Conservation (phyloP, 2,888 invertebrate species). For the Tipula vernalis region DNA sequence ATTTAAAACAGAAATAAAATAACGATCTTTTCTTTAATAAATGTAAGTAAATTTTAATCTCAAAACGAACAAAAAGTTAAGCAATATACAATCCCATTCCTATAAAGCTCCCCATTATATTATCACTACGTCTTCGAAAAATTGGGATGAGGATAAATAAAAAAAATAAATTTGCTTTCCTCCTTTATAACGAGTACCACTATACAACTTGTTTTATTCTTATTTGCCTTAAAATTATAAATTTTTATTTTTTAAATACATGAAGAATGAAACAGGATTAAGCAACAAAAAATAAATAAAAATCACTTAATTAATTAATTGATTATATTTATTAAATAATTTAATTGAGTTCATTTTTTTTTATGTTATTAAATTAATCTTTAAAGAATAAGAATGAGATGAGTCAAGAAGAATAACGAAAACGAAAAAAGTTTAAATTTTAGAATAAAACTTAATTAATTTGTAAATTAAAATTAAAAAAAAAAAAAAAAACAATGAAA, state of each 20-base stretch:
- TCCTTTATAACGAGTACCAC: not conserved
- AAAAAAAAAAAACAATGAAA: not conserved
- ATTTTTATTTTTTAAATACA: not conserved
- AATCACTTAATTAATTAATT: not conserved
- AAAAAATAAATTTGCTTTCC: not conserved
- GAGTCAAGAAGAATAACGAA: not conserved
- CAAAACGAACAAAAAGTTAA: not conserved
- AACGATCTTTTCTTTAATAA: not conserved
- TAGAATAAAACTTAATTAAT: not conserved
- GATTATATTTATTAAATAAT: not conserved
- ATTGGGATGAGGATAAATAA: not conserved
- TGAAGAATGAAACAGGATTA: not conserved
- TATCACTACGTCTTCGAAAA: not conserved
- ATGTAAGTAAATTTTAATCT: not conserved
- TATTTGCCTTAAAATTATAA: not conserved
- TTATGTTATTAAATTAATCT: not conserved
- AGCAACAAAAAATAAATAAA: not conserved
- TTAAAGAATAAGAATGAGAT: not conserved
- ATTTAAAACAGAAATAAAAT: not conserved
- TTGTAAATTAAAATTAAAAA: not conserved
- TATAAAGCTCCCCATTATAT: not conserved
- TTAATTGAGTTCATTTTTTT: not conserved
- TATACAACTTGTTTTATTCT: not conserved
- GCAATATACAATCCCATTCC: not conserved
- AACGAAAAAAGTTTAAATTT: not conserved